Evolutionary conservation across 1,140 invertebrate species (phyloP), one percentile per base, ranked within the genome.

Genomic region (Zaprionus tsacasi): DNA sequence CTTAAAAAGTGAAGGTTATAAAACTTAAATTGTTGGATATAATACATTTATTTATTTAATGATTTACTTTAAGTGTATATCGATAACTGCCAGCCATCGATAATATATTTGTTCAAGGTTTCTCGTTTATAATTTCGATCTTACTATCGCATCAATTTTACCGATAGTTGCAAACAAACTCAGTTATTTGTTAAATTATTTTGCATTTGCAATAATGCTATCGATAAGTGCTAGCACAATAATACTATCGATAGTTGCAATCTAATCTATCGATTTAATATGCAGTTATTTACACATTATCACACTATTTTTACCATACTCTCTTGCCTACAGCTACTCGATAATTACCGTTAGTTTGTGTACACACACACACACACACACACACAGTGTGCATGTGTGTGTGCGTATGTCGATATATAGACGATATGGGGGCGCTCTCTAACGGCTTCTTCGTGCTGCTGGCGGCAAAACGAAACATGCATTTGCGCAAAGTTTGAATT

Each of bases 401-500:
- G 15, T 55, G 21, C 36, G 57, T 30, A 6, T 17, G n/a, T 35
- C 1, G 15, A n/a, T 58, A 71, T 57, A 48, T 66, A 33, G 38
- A 40, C 69, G 63, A 74, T 74, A n/a, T n/a, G n/a, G n/a, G 58
- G 40, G 8, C 64, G 59, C 33, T 40, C 17, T n/a, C n/a, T 70
- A 45, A 66, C 54, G 64, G 11, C 30, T 66, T 70, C 25, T 56
- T 75, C 60, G 59, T 56, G 69, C 57, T 55, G 25, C 57, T 55
- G 25, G 33, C 48, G 50, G 66, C 58, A 69, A 71, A 61, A 61
- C 67, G 74, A 72, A 65, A 63, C 67, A 65, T 59, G 60, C 60
- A 76, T 64, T 70, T 58, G 58, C 43, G n/a, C 59, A 57, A 69
- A 70, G 67, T 75, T 75, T 70, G 67, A 75, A 71, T 71, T 76